Evolutionary conservation across 2,888 invertebrate species (phyloP), one percentile per base, ranked within the genome.

Genomic region (Ormyrus rosae): DNA sequence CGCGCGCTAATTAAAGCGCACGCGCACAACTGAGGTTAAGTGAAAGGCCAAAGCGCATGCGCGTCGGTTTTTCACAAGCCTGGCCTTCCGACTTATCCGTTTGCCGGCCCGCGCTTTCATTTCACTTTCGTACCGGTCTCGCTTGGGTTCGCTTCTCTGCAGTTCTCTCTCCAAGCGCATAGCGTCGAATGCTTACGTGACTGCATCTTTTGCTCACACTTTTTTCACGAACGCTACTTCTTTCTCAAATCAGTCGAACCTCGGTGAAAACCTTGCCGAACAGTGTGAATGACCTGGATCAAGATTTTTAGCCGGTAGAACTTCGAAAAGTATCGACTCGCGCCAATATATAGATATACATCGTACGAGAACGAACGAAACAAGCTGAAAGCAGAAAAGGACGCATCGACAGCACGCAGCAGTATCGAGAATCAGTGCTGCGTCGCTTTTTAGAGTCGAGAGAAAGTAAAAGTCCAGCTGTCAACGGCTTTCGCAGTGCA

Each of bases 71-170:
- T 50, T n/a, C 72, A 5, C 72, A 10, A 63, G 8, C 9, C 34
- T 4, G 34, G 34, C 34, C 34, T 34, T 3, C 34, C 13, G 10
- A 56, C 53, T 72, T 70, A 19, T 5, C 58, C 58, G n/a, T n/a
- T 51, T 51, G 11, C 45, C 6, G 19, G 67, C 60, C 63, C 63
- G 63, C 63, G 65, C 11, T 53, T 65, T 64, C 78, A 50, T 78
- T 72, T 78, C 78, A 78, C 78, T 78, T 72, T 72, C 60, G 72
- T 61, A 72, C 72, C 75, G 75, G 67, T 71, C 60, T 60, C 71
- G 65, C 58, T 70, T 50, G 56, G 4, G 34, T 13, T 46, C n/a
- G 13, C 13, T 46, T 13, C 45, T 34, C 34, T 34, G 34, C 34
- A 34, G 34, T 34, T 34, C 34, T 34, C 3, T 34, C 34, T 34